Conservation (phyloP, 2,888 invertebrate genomes). For the Elegia similella region DNA sequence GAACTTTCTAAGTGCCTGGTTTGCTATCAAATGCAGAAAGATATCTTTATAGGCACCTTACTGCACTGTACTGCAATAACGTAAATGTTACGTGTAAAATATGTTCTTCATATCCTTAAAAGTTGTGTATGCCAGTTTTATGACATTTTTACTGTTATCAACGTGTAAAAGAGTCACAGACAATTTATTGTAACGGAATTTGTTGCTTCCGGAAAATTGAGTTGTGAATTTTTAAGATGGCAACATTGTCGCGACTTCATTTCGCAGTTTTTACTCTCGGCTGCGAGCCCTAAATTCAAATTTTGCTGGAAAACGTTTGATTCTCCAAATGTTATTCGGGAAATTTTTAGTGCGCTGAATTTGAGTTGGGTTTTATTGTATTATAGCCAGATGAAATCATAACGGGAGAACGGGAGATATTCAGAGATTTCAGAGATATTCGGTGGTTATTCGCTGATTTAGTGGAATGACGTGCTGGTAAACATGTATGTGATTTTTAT, state of each 20-base stretch:
- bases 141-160: not conserved
- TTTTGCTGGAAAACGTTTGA: slow-evolving; percentile 15
- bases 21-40: too few species aligned
- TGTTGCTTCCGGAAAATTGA: slow-evolving; percentile 12
- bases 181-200: slow-evolving; percentile 8
- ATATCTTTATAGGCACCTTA: not conserved
- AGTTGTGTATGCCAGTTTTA: not conserved
- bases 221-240: slow-evolving; percentile 17
- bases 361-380: slow-evolving; percentile 10
- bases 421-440: not conserved
- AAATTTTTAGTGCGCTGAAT: slow-evolving; percentile 6
- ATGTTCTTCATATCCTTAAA: not conserved
- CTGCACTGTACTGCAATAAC: not conserved
- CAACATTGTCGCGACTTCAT: slow-evolving; percentile 11
- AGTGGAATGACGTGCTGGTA: not conserved
- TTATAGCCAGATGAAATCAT: slow-evolving; percentile 11
- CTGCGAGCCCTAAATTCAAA: slow-evolving; percentile 12
- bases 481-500: not conserved
- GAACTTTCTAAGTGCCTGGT: too few species aligned
- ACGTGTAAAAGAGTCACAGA: not conserved
- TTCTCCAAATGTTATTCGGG: slow-evolving; percentile 6
- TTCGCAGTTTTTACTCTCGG: slow-evolving; percentile 9
- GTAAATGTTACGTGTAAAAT: not conserved
- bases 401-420: not conserved
- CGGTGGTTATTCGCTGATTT: not conserved